phyloP scores from a whole-genome alignment of 1,140 invertebrate species.

The Euwallacea similis region DNA sequence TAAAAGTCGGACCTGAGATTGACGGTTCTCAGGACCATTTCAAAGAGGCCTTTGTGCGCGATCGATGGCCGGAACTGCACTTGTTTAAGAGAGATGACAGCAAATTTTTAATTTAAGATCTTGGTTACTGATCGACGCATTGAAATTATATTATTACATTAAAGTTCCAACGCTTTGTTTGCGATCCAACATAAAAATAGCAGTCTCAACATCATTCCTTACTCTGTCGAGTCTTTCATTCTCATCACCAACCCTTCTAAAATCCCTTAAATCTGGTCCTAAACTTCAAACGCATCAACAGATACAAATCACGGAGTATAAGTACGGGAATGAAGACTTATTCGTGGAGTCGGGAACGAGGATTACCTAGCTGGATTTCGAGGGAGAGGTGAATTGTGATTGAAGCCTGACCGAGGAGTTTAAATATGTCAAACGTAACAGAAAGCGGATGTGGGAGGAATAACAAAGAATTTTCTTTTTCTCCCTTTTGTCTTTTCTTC shows the following conservation, averaged over 20 bases:
- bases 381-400: constrained; percentile 32
- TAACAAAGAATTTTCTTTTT: not conserved
- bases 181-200: too few species aligned
- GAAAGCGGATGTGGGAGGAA: not conserved
- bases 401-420: constrained; percentile 29
- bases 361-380: constrained; percentile 29
- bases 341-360: constrained; percentile 37
- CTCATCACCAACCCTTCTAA: constrained; percentile 46
- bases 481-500: too few species aligned
- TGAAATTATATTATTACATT: not conserved
- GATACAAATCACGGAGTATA: constrained; percentile 49
- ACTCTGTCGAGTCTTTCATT: constrained; percentile 29
- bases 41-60: constrained; percentile 26
- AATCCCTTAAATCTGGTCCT: constrained; percentile 44
- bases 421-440: constrained; percentile 20
- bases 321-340: constrained; percentile 50
- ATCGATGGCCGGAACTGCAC: constrained; percentile 31
- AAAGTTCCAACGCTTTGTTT: not conserved
- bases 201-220: too few species aligned
- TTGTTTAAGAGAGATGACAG: constrained; percentile 26
- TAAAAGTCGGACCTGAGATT: constrained; percentile 35
- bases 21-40: constrained; percentile 35
- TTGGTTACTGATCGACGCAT: not conserved
- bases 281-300: constrained; percentile 51
- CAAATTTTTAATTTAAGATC: constrained; percentile 15